These are phyloP conservation scores for Pilophorus perplexus DNA, from an alignment of 2,888 invertebrate genomes.

Conservation along the genomic window DNA sequence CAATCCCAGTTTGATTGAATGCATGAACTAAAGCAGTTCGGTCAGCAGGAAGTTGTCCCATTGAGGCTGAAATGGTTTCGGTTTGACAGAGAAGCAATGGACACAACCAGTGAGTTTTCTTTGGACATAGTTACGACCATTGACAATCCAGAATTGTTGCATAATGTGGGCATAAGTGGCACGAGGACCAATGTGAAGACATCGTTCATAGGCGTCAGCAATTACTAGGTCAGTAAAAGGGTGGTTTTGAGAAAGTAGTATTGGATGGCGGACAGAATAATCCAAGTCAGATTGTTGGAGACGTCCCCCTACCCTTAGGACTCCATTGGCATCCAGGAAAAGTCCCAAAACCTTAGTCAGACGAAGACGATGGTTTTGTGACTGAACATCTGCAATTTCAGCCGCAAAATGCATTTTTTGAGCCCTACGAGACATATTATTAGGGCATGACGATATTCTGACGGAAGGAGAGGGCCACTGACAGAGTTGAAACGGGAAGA, in stretches of 20 bases:
- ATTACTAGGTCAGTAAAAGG: constrained; percentile 7
- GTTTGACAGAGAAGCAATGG: constrained; percentile 4
- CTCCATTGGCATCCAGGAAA: background rate
- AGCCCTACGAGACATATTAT: background rate
- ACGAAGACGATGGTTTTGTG: background rate
- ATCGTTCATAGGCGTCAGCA: background rate
- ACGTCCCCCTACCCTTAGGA: constrained; percentile 19
- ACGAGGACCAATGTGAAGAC: no score
- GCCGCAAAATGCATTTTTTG: background rate
- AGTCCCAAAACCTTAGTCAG: constrained; percentile 2
- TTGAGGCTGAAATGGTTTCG: constrained; percentile 20
- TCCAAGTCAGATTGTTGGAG: background rate
- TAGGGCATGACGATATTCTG: background rate
- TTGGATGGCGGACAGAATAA: constrained; percentile 2
- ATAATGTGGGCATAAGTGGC: constrained; percentile 1
- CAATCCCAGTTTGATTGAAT: constrained; percentile 8
- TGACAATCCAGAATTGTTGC: constrained; percentile 18
- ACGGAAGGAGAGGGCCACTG: background rate
- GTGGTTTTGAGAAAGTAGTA: background rate
- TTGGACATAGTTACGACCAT: background rate
- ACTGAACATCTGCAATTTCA: background rate
- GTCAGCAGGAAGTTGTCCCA: constrained; percentile 23
- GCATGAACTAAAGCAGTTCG: background rate
- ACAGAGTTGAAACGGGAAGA: no score
- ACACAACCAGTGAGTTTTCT: background rate